Base-by-base conservation (phyloP, 2,888 invertebrate genomes). In the Macrophya annulata region DNA sequence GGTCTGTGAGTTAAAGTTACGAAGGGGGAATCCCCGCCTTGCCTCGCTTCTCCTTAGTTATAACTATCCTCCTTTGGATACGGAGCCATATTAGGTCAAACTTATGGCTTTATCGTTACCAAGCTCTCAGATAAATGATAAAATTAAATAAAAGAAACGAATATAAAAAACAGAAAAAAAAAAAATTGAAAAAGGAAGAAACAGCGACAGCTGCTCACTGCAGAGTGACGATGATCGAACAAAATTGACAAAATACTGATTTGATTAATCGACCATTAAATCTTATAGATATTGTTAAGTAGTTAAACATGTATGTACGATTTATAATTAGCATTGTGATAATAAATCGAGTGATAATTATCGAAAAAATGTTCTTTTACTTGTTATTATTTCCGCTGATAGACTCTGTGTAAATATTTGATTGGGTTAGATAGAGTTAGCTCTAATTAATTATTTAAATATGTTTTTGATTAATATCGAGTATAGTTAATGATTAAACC, bases 81-180 rank as follows among this genome's bases (percentile, higher is more conserved):
- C 43, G 85, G 37, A n/a, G 72, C 93, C 93, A 93, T 93, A 93
- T 93, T 93, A 93, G 93, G 93, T 91, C 91, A 93, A 93, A 92
- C 92, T 92, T 92, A 91, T 92, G 91, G 90, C 90, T 91, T 93
- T 93, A 92, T 92, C 91, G 91, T 90, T 15, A 10, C n/a, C 62
- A 72, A 3, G 40, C 31, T 40, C 62, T 21, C n/a, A 62, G 21
- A 37, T 51, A 25, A 59, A 21, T 81, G 62, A 81, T 81, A 43
- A 81, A 55, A 43, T 37, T 12, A 6, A 40, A 40, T 71, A 43
- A 31, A 77, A 77, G 43, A 48, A 45, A 25, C n/a, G 21, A 74
- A 43, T 1, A 45, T 45, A 21, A 31, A 77, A 15, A 55, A 17
- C 31, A 17, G 6, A 17, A 77, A 17, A 51, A 51, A 37, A 77